Base-by-base conservation (phyloP, 2,797 vertebrate genomes). In the Melopsittacus undulatus region DNA sequence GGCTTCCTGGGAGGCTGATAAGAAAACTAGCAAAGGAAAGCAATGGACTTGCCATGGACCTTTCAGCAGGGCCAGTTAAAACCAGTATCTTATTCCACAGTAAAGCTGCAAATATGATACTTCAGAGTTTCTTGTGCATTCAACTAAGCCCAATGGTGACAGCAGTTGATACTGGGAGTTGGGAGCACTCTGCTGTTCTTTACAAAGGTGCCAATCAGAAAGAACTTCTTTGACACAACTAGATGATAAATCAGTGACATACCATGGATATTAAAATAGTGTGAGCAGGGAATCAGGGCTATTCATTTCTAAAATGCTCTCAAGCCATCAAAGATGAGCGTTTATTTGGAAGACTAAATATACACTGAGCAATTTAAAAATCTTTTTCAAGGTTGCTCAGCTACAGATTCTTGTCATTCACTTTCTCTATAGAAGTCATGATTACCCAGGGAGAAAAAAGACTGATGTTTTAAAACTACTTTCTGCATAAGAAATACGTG, bases 301-400 rank as follows among this genome's bases (percentile, higher is more conserved):
- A 94, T 96, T 97, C 92, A 90, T 56, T 87, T 42, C 61, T 45
- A 84, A 64, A 46, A 42, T 0, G 4, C 77, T 73, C 85, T 86
- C 70, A 48, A 85, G 63, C 59, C 43, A 86, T 10, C 68, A 62
- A 86, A 94, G 59, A 79, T 1, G 18, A 96, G 63, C 67, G 30
- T 86, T 94, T 92, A 75, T 94, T 83, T 86, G 40, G 51, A 83
- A 88, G 63, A 84, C 74, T 82, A 96, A 94, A 94, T 76, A 94
- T 29, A 95, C 36, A 83, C 29, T 51, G 54, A 96, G 57, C 66
- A 91, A 94, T 91, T 95, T 92, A 38, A 61, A 77, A 89, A 79
- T 49, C 83, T 73, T 90, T 82, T 69, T 74, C 49, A 62, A 81
- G 82, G 82, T 78, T 96, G 67, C 87, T 86, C 87, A 84, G 89